Conservation (phyloP, 2,797 vertebrate genomes). For the Anguilla megastoma region DNA sequence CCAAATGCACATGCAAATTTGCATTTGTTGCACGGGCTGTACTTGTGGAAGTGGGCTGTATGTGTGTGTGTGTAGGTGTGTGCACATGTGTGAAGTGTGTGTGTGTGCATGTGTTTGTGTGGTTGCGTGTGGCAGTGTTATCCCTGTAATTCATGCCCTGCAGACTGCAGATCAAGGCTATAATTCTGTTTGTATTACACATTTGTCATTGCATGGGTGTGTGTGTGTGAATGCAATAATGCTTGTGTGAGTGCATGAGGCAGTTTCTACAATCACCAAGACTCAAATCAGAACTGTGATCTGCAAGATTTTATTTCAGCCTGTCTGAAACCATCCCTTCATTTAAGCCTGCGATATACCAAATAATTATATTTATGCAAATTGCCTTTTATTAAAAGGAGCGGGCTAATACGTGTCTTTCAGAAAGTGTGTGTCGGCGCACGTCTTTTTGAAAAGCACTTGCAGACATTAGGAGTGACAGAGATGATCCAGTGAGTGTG, state of each 20-base stretch:
- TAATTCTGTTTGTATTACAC: not conserved
- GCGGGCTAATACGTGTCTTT: not conserved
- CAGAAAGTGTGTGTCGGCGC: not conserved
- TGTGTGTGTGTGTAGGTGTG: not conserved
- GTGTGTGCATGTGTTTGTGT: not conserved
- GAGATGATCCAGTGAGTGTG: not conserved
- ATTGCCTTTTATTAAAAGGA: conserved; percentile 10
- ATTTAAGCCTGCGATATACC: not conserved
- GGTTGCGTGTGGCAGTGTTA: not conserved
- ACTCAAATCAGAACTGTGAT: not conserved
- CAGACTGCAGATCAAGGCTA: not conserved
- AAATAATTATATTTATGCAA: conserved; percentile 21
- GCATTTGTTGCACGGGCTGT: not conserved
- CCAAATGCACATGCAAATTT: not conserved
- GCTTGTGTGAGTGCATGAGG: not conserved
- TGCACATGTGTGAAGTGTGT: not conserved
- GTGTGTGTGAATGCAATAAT: not conserved
- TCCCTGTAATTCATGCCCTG: not conserved
- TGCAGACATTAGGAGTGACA: not conserved
- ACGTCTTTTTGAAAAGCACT: not conserved
- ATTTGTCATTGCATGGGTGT: not conserved
- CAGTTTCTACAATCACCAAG: not conserved
- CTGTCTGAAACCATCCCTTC: not conserved
- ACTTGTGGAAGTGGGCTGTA: not conserved
- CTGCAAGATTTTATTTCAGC: not conserved